Percentiles rank a stretch among this genome's conserved stretches.
These are phyloP conservation scores for Rhabdomys dilectus DNA, from an alignment of 2,113 vertebrate species.

Conservation along the genomic window DNA sequence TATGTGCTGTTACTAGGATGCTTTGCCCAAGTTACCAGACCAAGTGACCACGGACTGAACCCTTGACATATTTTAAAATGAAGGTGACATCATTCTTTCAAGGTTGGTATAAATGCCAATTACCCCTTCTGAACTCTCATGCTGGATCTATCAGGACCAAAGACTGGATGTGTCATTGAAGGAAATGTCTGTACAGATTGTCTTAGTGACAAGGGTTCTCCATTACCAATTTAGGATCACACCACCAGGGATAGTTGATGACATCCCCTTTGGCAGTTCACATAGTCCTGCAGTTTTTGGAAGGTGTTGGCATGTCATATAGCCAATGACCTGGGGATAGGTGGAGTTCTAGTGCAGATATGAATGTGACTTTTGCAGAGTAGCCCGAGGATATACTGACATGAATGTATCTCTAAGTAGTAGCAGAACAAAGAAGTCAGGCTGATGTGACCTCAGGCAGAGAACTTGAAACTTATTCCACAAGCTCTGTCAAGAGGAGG, in stretches of 20 bases:
- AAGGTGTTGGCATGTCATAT: neutral
- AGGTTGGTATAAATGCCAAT: neutral
- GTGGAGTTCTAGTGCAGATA: neutral
- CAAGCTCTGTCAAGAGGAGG: neutral
- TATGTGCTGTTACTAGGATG: neutral
- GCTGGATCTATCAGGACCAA: neutral
- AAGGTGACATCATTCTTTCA: neutral
- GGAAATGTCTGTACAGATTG: neutral
- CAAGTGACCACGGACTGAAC: neutral
- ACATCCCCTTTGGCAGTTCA: neutral
- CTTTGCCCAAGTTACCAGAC: neutral
- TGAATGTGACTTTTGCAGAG: neutral
- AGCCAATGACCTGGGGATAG: neutral
- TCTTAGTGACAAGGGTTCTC: neutral
- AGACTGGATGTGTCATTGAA: neutral
- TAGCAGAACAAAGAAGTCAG: neutral
- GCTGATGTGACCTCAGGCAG: neutral
- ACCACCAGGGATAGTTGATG: neutral
- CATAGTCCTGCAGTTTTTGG: neutral
- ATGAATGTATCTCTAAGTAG: neutral
- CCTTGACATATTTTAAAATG: neutral
- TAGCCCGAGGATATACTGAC: neutral
- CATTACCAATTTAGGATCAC: neutral
- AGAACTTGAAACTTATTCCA: neutral
- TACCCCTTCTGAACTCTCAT: neutral